Conservation (phyloP, 1,140 invertebrate species). For the Drosophila sechellia region DNA sequence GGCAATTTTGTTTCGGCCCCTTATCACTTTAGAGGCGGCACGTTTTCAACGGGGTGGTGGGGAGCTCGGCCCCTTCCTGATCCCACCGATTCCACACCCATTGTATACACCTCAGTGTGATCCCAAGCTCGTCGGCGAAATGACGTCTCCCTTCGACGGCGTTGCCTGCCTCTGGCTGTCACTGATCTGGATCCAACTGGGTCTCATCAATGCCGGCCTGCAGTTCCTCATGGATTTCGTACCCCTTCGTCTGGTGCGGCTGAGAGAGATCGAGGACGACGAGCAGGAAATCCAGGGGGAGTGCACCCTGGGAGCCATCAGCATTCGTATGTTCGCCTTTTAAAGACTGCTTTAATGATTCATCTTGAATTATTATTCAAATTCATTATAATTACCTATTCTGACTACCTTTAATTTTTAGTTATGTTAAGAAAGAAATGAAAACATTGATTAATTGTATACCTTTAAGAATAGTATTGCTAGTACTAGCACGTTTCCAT, state of each 20-base stretch:
- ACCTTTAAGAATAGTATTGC: too few relatives aligned
- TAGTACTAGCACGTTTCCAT: too few relatives aligned
- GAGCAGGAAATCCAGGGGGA: constrained; percentile 37
- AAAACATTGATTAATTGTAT: too few relatives aligned
- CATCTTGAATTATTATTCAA: background rate
- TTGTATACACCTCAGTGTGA: constrained; percentile 12
- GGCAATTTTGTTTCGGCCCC: background rate
- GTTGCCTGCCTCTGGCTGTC: constrained; percentile 23
- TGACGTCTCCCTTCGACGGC: constrained; percentile 5
- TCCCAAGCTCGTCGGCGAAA: constrained; percentile 5
- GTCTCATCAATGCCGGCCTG: constrained; percentile 32
- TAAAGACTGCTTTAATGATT: background rate
- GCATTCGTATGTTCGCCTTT: constrained; percentile 44
- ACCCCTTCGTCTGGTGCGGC: constrained; percentile 37
- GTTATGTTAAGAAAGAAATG: too few relatives aligned
- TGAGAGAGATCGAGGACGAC: constrained; percentile 20
- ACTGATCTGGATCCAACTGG: constrained; percentile 39
- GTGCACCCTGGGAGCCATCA: constrained; percentile 51
- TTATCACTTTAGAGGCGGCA: constrained; percentile 16
- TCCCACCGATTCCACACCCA: constrained; percentile 1
- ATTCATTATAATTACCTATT: background rate
- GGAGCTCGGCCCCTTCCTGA: constrained; percentile 1
- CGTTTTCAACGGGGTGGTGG: background rate
- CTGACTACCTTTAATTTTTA: too few relatives aligned
- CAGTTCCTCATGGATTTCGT: constrained; percentile 21